phyloP scores from a whole-genome alignment of 2,113 vertebrate genomes.

The Ammodramus savannarum region DNA sequence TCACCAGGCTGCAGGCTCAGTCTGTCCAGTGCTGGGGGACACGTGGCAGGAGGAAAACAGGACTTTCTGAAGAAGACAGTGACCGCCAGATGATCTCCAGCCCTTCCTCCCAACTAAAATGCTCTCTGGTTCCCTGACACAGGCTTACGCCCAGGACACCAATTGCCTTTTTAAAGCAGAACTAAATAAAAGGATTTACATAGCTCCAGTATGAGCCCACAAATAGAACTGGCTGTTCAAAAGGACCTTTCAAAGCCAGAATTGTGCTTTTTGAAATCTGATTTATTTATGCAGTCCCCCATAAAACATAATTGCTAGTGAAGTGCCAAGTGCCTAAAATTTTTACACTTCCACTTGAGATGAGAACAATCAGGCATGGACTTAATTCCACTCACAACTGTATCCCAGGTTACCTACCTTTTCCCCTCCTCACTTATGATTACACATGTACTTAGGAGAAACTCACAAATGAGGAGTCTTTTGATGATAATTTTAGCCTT shows the following conservation, averaged over 20 bases:
- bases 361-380: background rate
- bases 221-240: background rate
- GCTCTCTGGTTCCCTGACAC: background rate
- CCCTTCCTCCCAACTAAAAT: background rate
- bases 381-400: background rate
- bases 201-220: background rate
- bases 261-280: background rate
- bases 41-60: background rate
- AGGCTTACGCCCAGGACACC: background rate
- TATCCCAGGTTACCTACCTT: background rate
- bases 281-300: background rate
- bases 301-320: background rate
- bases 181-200: background rate
- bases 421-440: background rate
- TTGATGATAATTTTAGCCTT: background rate
- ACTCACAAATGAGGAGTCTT: background rate
- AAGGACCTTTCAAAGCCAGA: background rate
- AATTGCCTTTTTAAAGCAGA: background rate
- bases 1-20: background rate
- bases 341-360: background rate
- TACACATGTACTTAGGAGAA: background rate
- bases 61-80: fast-evolving
- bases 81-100: background rate
- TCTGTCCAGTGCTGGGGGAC: background rate
- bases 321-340: background rate